A percentile compares a stretch with the other conserved stretches of the same genome.
phyloP scores from a whole-genome alignment of 1,140 invertebrate genomes.

The Argopecten irradians region DNA sequence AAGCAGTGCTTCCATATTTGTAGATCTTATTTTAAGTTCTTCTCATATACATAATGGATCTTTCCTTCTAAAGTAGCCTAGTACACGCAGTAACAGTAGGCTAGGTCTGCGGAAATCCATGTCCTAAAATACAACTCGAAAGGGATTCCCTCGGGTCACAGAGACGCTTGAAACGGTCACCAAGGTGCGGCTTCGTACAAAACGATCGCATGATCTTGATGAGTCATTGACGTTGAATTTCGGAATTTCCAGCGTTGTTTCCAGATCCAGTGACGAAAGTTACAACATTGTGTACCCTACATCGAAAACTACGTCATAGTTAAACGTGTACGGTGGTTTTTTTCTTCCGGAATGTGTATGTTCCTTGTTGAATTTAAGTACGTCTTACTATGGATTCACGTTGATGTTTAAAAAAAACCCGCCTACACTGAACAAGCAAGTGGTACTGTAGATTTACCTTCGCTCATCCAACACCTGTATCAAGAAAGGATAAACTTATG shows the following conservation, averaged over 20 bases:
- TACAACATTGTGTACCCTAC: not conserved
- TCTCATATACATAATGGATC: too few species aligned
- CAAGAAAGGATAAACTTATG: slow-evolving; percentile 24
- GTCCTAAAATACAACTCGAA: too few species aligned
- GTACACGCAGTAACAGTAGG: too few species aligned
- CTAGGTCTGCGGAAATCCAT: too few species aligned
- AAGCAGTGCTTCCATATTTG: too few species aligned
- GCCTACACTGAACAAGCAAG: not conserved
- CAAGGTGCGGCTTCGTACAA: not conserved
- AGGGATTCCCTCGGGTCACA: too few species aligned
- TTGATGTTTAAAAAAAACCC: not conserved
- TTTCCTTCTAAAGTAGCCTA: too few species aligned
- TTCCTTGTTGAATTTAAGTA: not conserved
- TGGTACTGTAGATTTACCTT: too few species aligned
- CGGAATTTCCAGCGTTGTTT: slow-evolving; percentile 15
- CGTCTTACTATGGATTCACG: not conserved
- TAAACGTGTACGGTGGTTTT: not conserved
- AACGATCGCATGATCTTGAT: not conserved
- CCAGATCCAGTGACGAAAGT: not conserved
- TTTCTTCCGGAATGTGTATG: not conserved
- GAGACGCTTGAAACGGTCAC: not conserved
- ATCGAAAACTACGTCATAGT: not conserved
- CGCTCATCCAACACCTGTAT: not conserved
- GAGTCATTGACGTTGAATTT: not conserved
- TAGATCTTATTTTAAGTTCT: too few species aligned